Percentiles rank a stretch among this genome's conserved stretches.
phyloP scores from a whole-genome alignment of 2,113 vertebrate species.

The Mustela nigripes region DNA sequence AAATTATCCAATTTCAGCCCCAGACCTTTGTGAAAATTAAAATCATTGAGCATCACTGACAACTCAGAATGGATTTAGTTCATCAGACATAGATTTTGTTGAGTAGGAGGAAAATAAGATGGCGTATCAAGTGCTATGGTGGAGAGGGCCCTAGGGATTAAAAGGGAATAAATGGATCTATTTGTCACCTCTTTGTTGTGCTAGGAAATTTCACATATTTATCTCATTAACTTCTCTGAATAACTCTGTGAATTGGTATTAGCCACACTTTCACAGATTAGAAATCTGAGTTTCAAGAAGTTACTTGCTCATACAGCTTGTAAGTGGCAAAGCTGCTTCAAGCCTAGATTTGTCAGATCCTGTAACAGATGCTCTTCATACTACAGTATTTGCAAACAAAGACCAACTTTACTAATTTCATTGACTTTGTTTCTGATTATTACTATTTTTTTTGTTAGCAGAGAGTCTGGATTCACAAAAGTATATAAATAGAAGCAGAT shows the following conservation, averaged over 20 bases:
- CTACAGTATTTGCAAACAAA: slow-evolving; percentile 4
- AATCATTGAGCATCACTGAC: slow-evolving; percentile 27
- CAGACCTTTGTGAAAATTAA: slow-evolving; percentile 57
- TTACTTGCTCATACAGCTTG: not conserved
- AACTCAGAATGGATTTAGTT: slow-evolving; percentile 34
- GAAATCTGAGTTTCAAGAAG: slow-evolving; percentile 52
- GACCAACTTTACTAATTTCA: not conserved
- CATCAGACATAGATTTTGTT: slow-evolving; percentile 26
- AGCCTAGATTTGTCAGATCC: not conserved
- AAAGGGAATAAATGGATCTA: not conserved
- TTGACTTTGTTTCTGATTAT: slow-evolving; percentile 36
- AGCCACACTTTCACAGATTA: not conserved
- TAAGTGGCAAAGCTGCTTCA: not conserved
- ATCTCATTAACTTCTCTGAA: slow-evolving; percentile 18
- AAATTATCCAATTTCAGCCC: slow-evolving; percentile 29
- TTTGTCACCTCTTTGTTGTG: not conserved
- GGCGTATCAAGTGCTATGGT: not conserved
- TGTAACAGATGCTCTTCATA: not conserved
- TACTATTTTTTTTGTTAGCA: not conserved
- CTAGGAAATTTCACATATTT: slow-evolving; percentile 18
- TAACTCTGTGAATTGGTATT: not conserved
- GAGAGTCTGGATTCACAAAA: not conserved
- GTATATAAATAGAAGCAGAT: not conserved
- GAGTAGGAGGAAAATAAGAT: not conserved
- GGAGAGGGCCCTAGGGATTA: not conserved